Base-by-base conservation (phyloP, 1,140 invertebrate genomes). In the Carposina sasakii region DNA sequence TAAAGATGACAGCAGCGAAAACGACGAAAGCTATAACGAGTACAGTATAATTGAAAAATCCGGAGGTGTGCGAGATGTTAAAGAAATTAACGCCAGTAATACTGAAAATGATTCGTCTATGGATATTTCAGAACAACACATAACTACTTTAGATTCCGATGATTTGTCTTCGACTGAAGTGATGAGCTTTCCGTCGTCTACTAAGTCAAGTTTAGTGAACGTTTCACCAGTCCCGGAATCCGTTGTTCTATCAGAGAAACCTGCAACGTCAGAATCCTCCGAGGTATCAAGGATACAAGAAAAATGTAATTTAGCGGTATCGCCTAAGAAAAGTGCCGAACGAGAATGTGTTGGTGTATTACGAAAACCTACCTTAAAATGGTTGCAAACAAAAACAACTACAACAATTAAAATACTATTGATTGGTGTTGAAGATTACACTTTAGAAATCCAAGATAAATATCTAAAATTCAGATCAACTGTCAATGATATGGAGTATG, bases 341-440 rank as follows among this genome's bases (percentile, higher is more conserved):
- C n/a, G n/a, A n/a, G n/a, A n/a, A n/a, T n/a, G n/a, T n/a, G 2
- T 22, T 44, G 57, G 59, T 30, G 34, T 60, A 46, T 21, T 57
- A 5, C 43, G 62, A 16, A 74, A 69, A 37, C 74, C 76, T 0
- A 76, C 75, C 50, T 3, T 81, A 13, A n/a, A 58, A 23, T 84
- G 81, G 81, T 43, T 58, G 1, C 81, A 84, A 53, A 69, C 60
- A 22, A 70, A 67, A 54, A 60, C 28, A 3, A 17, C 42, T 17
- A 63, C 82, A 0, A 42, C 16, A 8, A 47, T 82, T 13, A 84
- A 79, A 63, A 77, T 84, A 22, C 50, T 70, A 44, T 24, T 84
- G 24, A 67, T 71, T 5, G 74, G 65, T 0, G 61, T 66, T 2
- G 62, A 77, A 23, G 21, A 59, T 20, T 84, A 82, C 23, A 43